Evolutionary conservation across 1,140 invertebrate species (phyloP).

Genomic region (Fopius arisanus): DNA sequence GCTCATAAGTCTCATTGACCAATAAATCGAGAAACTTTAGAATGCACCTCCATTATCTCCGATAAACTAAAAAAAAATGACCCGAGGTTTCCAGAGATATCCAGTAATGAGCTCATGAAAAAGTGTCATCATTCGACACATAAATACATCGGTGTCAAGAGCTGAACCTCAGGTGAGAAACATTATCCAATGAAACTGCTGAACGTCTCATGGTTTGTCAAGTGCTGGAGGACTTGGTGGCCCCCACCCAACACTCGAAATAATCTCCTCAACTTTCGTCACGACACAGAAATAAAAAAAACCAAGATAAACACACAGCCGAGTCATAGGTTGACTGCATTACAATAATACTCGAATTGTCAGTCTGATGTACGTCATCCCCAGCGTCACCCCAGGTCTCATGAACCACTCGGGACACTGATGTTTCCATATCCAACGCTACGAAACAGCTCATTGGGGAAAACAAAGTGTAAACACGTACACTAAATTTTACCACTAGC

Average conservation of each 20-base stretch:
- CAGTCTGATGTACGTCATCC: background rate
- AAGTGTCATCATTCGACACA: background rate
- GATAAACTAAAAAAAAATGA: background rate
- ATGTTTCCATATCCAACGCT: constrained; percentile 2
- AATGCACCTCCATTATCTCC: too few relatives aligned
- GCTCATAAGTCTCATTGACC: too few relatives aligned
- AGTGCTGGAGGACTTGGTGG: background rate
- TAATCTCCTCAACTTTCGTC: background rate
- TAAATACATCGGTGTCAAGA: background rate
- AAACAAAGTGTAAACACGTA: constrained; percentile 1
- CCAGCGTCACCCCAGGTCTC: background rate
- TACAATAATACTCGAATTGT: background rate
- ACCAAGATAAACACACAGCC: background rate
- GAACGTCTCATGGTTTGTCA: background rate
- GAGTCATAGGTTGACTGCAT: background rate
- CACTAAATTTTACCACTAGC: background rate
- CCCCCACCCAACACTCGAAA: background rate
- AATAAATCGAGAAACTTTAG: too few relatives aligned
- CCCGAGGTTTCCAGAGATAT: background rate
- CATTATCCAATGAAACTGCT: background rate
- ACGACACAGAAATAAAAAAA: background rate
- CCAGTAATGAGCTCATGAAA: background rate
- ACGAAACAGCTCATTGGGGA: constrained; percentile 9
- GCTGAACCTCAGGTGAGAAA: background rate
- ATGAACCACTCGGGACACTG: background rate